Evolutionary conservation across 2,797 vertebrate species (phyloP).

Genomic region (Falco columbarius): DNA sequence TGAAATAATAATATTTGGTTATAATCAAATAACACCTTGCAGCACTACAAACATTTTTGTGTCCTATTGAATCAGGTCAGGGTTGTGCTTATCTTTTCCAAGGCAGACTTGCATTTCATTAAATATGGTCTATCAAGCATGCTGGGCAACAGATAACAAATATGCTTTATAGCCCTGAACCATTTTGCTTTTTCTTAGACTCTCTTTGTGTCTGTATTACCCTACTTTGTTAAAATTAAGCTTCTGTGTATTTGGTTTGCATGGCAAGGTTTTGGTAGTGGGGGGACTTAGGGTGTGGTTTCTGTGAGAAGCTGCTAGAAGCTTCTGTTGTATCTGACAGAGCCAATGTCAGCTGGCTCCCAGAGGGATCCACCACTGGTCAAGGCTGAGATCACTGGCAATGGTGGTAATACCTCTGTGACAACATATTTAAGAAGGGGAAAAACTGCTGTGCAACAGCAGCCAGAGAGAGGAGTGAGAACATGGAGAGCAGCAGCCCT

Average conservation of each 20-base stretch:
- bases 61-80: background rate
- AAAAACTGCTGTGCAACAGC: background rate
- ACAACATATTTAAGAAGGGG: background rate
- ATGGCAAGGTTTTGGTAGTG: background rate
- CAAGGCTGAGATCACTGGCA: background rate
- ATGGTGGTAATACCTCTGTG: background rate
- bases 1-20: background rate
- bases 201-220: background rate
- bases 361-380: too few relatives aligned
- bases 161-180: background rate
- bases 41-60: background rate
- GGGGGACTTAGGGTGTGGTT: too few relatives aligned
- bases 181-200: background rate
- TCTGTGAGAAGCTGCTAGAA: background rate
- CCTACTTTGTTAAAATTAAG: background rate
- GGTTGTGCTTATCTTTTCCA: background rate
- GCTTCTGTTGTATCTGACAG: rapidly evolving
- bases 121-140: background rate
- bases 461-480: background rate
- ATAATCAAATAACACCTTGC: background rate
- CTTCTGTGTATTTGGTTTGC: background rate
- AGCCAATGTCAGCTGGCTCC: background rate
- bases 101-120: background rate
- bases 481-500: background rate
- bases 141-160: background rate